Percentiles rank a stretch among this genome's conserved stretches.
Evolutionary conservation across 2,888 invertebrate species (phyloP).

Genomic region (Deilephila porcellus): DNA sequence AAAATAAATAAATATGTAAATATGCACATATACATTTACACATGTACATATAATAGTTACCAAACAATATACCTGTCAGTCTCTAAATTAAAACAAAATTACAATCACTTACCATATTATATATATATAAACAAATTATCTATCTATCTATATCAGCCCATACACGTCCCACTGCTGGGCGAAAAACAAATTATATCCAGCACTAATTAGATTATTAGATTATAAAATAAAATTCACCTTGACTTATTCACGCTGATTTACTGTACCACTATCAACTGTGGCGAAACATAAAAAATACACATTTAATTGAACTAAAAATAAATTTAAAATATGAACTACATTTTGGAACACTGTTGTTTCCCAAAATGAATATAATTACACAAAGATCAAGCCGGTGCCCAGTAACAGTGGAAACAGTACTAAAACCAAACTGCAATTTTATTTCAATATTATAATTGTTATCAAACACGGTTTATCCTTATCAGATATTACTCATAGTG

Average conservation of each 20-base stretch:
- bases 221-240: background rate
- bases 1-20: too few relatives aligned
- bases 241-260: background rate
- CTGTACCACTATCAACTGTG: constrained; percentile 3
- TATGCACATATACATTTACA: too few relatives aligned
- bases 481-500: background rate
- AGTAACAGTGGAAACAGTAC: background rate
- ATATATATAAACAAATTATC: too few relatives aligned
- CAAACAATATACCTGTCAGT: too few relatives aligned
- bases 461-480: background rate
- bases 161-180: too few relatives aligned
- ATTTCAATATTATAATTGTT: background rate
- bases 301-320: background rate
- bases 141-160: too few relatives aligned
- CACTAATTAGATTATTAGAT: background rate
- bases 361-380: background rate
- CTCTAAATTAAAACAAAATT: background rate
- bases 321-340: background rate
- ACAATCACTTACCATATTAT: background rate
- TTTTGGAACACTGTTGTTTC: background rate
- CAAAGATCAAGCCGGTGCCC: background rate
- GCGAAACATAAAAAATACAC: background rate
- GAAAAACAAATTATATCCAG: too few relatives aligned
- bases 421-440: background rate
- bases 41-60: too few relatives aligned